phyloP scores from a whole-genome alignment of 2,797 vertebrate species.

The Hephaestus fuliginosus region DNA sequence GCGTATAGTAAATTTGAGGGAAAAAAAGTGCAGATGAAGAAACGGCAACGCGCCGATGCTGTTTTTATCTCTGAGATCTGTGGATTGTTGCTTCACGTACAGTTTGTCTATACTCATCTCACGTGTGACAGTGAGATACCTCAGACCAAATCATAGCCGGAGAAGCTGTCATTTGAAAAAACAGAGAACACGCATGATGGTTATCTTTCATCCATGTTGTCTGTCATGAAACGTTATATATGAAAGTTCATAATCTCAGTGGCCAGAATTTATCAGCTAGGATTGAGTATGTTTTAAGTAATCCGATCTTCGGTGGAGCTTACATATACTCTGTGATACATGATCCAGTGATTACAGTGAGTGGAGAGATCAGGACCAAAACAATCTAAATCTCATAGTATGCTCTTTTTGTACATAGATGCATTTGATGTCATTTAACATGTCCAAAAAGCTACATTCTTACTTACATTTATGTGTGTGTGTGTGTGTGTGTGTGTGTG shows the following conservation, averaged over 20 bases:
- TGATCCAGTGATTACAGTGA: background rate
- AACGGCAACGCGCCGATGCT: background rate
- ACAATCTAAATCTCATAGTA: background rate
- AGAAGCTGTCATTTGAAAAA: background rate
- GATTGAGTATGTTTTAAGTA: background rate
- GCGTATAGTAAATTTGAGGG: background rate
- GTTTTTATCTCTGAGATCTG: background rate
- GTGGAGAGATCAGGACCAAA: background rate
- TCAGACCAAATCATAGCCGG: background rate
- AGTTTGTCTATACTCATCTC: slow-evolving; percentile 7
- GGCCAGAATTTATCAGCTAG: background rate
- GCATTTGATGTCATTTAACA: background rate
- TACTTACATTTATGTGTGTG: background rate
- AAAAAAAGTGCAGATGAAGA: background rate
- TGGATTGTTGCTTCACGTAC: background rate
- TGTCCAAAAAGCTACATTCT: background rate
- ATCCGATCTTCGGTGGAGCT: background rate
- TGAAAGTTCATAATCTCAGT: background rate
- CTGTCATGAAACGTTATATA: background rate
- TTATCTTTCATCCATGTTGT: background rate
- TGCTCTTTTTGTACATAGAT: background rate
- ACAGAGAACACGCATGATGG: background rate
- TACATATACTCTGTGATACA: background rate
- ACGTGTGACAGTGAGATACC: background rate
- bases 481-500: background rate